Conservation (phyloP, 2,888 invertebrate genomes). For the Nowickia ferox region DNA sequence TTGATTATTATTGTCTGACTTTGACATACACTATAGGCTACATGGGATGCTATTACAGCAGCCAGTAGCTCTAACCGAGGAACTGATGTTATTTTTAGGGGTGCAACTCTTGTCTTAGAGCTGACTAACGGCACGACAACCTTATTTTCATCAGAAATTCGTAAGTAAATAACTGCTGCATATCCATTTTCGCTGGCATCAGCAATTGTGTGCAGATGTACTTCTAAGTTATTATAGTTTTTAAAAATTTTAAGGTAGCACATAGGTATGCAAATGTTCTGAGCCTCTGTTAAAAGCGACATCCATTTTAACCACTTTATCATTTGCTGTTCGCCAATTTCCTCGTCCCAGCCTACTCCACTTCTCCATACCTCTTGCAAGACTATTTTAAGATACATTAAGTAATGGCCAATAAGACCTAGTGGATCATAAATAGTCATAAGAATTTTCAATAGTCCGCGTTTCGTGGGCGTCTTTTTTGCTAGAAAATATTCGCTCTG, state of each 20-base stretch:
- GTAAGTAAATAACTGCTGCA: conserved; percentile 17
- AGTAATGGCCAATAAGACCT: conserved; percentile 53
- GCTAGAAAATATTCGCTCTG: no score
- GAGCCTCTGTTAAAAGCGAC: background rate
- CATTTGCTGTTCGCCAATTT: background rate
- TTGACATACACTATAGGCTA: conserved; percentile 4
- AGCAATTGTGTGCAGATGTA: background rate
- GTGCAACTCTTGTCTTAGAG: conserved; percentile 58
- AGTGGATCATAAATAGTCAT: conserved; percentile 65
- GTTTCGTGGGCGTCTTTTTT: conserved; percentile 26
- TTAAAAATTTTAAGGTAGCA: background rate
- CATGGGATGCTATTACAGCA: conserved; percentile 60
- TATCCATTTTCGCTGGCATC: conserved; percentile 32
- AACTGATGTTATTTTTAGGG: conserved; percentile 62
- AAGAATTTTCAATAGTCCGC: conserved; percentile 49
- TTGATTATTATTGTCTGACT: conserved; percentile 1
- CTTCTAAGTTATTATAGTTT: background rate
- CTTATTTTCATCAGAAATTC: background rate
- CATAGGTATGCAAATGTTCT: no score
- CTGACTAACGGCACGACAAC: conserved; percentile 13
- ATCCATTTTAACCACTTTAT: conserved; percentile 16
- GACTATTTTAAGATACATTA: conserved; percentile 52
- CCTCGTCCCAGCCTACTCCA: conserved; percentile 48
- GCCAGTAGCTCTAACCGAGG: conserved; percentile 60
- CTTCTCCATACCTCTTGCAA: conserved; percentile 61